Percentiles rank a stretch among this genome's conserved stretches.
phyloP scores from a whole-genome alignment of 2,113 vertebrate genomes.

The Neopipo cinnamomea region DNA sequence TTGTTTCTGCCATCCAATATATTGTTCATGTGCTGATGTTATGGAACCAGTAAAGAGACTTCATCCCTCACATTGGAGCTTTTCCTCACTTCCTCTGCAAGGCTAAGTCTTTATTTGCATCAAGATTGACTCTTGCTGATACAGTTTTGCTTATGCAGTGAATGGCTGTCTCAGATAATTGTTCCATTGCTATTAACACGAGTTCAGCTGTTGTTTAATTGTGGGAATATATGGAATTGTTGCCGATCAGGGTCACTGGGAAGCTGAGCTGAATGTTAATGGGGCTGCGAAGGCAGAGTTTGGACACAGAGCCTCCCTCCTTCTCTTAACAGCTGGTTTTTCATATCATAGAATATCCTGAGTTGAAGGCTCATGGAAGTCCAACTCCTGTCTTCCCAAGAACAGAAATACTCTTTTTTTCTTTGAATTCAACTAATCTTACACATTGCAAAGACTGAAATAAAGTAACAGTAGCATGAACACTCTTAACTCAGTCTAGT shows the following conservation, averaged over 20 bases:
- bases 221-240: not conserved
- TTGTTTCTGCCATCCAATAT: not conserved
- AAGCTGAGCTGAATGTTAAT: slow-evolving; percentile 9
- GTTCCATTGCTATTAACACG: slow-evolving; percentile 2
- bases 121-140: not conserved
- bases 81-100: not conserved
- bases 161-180: slow-evolving; percentile 17
- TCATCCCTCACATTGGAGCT: not conserved
- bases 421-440: not conserved
- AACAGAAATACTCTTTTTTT: not conserved
- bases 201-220: slow-evolving; percentile 40
- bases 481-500: not conserved
- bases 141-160: not conserved
- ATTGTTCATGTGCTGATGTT: not conserved
- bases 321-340: not conserved
- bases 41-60: not conserved
- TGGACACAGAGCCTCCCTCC: not conserved
- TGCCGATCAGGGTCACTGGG: not conserved
- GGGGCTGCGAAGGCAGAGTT: not conserved
- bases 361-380: not conserved
- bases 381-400: not conserved
- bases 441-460: not conserved
- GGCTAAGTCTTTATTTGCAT: slow-evolving; percentile 13
- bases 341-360: not conserved
- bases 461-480: not conserved